Percentiles rank a stretch among this genome's conserved stretches.
These are phyloP conservation scores for Saccopteryx leptura DNA, from an alignment of 2,113 vertebrate species.

Conservation along the genomic window DNA sequence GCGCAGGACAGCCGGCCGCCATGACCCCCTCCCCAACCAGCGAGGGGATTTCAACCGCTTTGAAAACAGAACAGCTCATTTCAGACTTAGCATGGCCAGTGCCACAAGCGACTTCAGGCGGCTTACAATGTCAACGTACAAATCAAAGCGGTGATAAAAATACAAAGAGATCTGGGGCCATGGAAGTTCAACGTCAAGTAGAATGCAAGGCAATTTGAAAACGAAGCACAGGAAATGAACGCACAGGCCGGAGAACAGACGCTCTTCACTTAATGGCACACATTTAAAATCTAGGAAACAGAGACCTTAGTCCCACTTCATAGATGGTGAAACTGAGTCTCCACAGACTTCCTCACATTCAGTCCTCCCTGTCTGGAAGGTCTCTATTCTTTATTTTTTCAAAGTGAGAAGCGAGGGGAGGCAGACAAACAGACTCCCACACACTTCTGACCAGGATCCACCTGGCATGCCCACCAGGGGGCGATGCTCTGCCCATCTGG, in stretches of 20 bases:
- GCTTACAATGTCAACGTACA: not conserved
- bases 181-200: not conserved
- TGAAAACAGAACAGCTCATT: not conserved
- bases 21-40: not conserved
- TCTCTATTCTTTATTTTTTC: not conserved
- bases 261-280: fast-evolving
- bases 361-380: no score
- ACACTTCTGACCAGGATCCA: no score
- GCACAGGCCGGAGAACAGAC: not conserved
- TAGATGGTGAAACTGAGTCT: not conserved
- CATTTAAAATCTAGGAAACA: not conserved
- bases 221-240: not conserved
- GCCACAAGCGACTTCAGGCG: not conserved
- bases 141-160: conserved; percentile 28
- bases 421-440: no score
- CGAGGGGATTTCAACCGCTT: not conserved
- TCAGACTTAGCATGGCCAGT: not conserved
- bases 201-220: not conserved
- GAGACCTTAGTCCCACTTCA: not conserved
- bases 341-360: fast-evolving
- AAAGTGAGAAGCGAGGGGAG: no score
- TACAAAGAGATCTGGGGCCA: not conserved
- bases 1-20: not conserved
- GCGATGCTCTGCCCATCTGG: no score
- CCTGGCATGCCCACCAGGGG: no score